Evolutionary conservation across 2,888 invertebrate genomes (phyloP), one percentile per base, ranked within the genome.

Genomic region (Linnaemya tessellans): DNA sequence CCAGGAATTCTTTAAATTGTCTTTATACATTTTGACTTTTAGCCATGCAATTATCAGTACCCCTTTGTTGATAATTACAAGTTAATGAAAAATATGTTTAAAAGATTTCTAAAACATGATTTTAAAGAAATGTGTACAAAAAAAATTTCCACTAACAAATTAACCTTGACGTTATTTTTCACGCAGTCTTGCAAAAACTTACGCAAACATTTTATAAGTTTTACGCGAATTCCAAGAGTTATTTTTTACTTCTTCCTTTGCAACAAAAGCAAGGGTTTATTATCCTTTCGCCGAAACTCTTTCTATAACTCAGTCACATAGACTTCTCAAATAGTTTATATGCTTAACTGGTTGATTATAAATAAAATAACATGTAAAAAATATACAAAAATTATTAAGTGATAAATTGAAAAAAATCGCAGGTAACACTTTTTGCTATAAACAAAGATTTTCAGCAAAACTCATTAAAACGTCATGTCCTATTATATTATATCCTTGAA

Each of bases 231-330:
- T 62, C 35, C n/a, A 10, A 43, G 38, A 67, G 4, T 25, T 41
- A 15, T 41, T 20, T 13, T 38, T 41, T 15, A 38, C 20, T 1
- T 20, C 15, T 65, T n/a, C 1, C 1, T 62, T 51, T 41, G 3
- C 41, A 18, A 62, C 20, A 68, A 84, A 79, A 56, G 22, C 22
- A 75, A 75, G 51, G 65, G 79, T 85, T 79, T 82, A 71, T 75
- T 85, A 85, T 85, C 81, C 81, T 82, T 85, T 79, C 85, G 85
- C 85, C 79, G 85, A 85, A 85, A 85, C 85, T 85, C 85, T 85
- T 85, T 75, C 71, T 15, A 22, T 71, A 60, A 64, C 58, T 74
- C 54, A 38, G 35, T 25, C 49, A 49, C 20, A 2, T 20, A 68
- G 62, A 67, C 18, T 74, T 68, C 68, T 60, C 41, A n/a, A 20